Percentiles rank a stretch among this genome's conserved stretches.
phyloP scores from a whole-genome alignment of 2,888 invertebrate species.

The Argyresthia goedartella region DNA sequence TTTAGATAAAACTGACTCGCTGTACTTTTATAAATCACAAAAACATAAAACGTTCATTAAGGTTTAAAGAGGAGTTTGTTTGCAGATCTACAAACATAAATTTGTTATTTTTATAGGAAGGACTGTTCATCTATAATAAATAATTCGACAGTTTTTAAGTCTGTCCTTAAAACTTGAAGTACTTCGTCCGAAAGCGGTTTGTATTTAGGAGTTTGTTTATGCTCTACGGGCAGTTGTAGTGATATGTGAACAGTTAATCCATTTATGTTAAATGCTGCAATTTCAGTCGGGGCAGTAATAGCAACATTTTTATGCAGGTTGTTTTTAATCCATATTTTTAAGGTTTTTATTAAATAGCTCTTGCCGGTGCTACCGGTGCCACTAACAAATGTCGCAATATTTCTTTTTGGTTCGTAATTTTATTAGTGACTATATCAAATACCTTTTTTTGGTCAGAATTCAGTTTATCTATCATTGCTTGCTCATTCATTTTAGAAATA shows the following conservation, averaged over 20 bases:
- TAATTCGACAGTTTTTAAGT: conserved; percentile 18
- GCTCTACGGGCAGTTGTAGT: conserved; percentile 24
- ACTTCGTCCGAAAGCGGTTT: conserved; percentile 18
- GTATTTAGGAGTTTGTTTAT: conserved; percentile 22
- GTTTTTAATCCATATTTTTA: conserved; percentile 19
- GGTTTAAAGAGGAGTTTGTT: no score
- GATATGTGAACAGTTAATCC: conserved; percentile 25
- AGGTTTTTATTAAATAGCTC: conserved; percentile 21
- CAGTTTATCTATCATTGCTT: conserved; percentile 15
- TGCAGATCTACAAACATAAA: no score
- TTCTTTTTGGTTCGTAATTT: conserved; percentile 8
- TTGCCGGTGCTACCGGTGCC: conserved; percentile 25
- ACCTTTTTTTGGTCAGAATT: conserved; percentile 21
- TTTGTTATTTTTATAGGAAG: no score
- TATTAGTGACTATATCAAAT: conserved; percentile 16
- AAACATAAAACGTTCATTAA: no score
- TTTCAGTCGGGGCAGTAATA: conserved; percentile 24
- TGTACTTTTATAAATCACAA: no score
- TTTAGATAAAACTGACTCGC: no score
- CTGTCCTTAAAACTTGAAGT: conserved; percentile 15
- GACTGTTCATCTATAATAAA: conserved; percentile 24
- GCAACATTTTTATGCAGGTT: conserved; percentile 19
- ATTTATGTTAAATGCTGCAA: conserved; percentile 29
- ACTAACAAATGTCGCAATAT: no score
- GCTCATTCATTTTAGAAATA: conserved; percentile 6